Base-by-base conservation (phyloP, 2,113 vertebrate genomes). In the Lucifuga dentata region DNA sequence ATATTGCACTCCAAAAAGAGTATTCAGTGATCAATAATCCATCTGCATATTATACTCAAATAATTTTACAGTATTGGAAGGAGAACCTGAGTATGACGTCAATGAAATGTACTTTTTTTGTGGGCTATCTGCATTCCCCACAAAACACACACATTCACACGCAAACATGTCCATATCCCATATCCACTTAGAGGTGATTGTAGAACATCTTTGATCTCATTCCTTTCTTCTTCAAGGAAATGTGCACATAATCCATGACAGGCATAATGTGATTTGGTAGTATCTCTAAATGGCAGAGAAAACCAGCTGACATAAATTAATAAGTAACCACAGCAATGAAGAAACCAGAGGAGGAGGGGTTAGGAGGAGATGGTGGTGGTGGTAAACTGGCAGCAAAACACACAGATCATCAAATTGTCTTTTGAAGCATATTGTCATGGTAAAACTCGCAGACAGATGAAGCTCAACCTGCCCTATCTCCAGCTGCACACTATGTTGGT, bases 351-450 rank as follows among this genome's bases (percentile, higher is more conserved):
- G 68, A 76, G 79, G 81, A 68, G 73, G 74, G 66, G 60, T 26
- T 62, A 53, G 63, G 77, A 77, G 63, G 74, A 64, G 70, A 73
- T 63, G 55, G 57, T 48, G 61, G 77, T 62, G 86, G 82, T 55
- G 72, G 73, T 89, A 79, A 89, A 92, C 93, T 94, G 94, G 93
- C 93, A 93, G 89, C 83, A 75, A 93, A 94, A 95, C 92, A 93
- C 50, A 94, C 89, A 92, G 89, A 93, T 92, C 77, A 64, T 72
- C 61, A 73, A 65, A 86, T 90, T 76, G 81, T 79, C 73, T 84
- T 80, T 74, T 44, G 51, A 73, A 79, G 78, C 78, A 85, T 81
- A 90, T 93, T 88, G 88, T 91, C 80, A 91, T 89, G 80, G 83
- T 82, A 11, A 71, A 68, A 85, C 70, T 70, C 41, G 8, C 13